Conservation (phyloP, 2,888 invertebrate species). For the Idaea dimidiata region DNA sequence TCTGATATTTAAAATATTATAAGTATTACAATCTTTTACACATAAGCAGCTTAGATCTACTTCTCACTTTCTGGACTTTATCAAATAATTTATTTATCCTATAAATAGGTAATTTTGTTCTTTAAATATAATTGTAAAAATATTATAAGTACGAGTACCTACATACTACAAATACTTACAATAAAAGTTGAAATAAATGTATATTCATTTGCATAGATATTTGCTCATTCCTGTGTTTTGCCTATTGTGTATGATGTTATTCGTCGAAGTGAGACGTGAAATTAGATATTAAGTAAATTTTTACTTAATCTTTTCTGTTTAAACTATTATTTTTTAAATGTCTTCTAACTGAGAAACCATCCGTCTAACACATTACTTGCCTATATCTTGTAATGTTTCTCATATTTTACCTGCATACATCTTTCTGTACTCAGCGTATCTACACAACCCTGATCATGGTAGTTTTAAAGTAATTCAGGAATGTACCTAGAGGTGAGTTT, state of each 20-base stretch:
- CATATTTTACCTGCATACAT: too few species aligned
- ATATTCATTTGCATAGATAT: neutral
- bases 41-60: conserved; percentile 37
- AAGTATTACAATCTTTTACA: conserved; percentile 19
- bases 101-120: conserved; percentile 31
- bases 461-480: too few species aligned
- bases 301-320: neutral
- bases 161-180: conserved; percentile 7
- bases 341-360: too few species aligned
- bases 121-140: conserved; percentile 25
- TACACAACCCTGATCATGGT: too few species aligned
- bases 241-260: neutral
- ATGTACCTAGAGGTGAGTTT: too few species aligned
- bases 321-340: too few species aligned
- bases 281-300: neutral
- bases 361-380: too few species aligned
- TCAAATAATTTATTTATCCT: conserved; percentile 36
- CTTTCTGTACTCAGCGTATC: too few species aligned
- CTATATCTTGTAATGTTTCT: too few species aligned
- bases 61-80: conserved; percentile 62
- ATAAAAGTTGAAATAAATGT: neutral
- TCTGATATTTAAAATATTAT: conserved; percentile 16
- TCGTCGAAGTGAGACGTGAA: neutral
- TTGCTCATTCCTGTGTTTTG: neutral
- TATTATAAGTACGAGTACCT: conserved; percentile 22